Evolutionary conservation across 2,797 vertebrate species (phyloP).

Genomic region (Denticeps clupeoides): DNA sequence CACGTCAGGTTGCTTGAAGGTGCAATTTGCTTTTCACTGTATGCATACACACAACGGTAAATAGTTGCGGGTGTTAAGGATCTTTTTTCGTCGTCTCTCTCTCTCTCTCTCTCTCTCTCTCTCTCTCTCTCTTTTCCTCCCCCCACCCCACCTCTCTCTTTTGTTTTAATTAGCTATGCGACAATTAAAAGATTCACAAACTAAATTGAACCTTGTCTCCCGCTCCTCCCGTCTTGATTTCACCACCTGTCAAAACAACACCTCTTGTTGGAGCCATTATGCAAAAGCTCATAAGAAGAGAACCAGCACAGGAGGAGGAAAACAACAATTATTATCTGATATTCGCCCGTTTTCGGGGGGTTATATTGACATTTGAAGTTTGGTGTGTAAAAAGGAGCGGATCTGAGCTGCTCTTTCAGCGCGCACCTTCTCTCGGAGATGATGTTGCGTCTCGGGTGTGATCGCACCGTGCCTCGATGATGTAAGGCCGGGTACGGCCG

Average conservation of each 20-base stretch:
- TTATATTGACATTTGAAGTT: conserved; percentile 88
- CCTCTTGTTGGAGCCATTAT: conserved; percentile 91
- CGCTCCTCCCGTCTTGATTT: conserved; percentile 92
- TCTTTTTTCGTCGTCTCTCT: conserved; percentile 39
- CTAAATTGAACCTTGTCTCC: conserved; percentile 99
- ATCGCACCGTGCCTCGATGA: conserved; percentile 34
- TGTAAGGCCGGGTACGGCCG: conserved; percentile 45
- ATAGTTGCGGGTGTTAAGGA: conserved; percentile 86
- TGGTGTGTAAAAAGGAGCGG: conserved; percentile 57
- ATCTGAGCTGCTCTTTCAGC: conserved; percentile 48
- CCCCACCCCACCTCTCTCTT: conserved; percentile 42
- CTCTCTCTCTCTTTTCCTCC: conserved; percentile 44
- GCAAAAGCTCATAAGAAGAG: conserved; percentile 90
- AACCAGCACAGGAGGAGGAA: conserved; percentile 85
- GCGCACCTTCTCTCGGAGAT: not conserved
- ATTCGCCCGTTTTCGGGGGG: conserved; percentile 97
- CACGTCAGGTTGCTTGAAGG: conserved; percentile 79
- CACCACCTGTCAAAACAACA: conserved; percentile 99
- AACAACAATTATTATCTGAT: conserved; percentile 99
- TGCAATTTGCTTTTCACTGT: conserved; percentile 82
- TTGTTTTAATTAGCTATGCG: conserved; percentile 95
- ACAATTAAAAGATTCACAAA: conserved; percentile 99
- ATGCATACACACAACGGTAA: conserved; percentile 83
- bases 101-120: conserved; percentile 67
- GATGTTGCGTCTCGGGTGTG: not conserved